Conservation (phyloP, 2,113 vertebrate genomes). For the Pelecanoides urinatrix region DNA sequence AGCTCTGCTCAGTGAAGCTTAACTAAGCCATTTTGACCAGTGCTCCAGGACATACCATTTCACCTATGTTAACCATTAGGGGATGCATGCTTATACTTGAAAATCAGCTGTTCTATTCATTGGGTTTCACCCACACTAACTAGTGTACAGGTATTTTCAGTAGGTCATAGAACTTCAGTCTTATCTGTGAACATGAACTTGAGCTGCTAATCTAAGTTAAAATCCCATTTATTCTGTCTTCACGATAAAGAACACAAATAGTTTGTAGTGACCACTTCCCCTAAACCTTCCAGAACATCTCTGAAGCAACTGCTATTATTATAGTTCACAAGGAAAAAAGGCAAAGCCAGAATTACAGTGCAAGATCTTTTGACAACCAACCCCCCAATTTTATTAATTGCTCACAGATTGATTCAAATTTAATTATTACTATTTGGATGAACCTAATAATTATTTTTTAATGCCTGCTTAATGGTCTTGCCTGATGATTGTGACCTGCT, state of each 20-base stretch:
- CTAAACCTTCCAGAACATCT: not conserved
- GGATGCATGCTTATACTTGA: not conserved
- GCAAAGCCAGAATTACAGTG: not conserved
- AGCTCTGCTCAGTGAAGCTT: not conserved
- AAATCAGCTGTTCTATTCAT: not conserved
- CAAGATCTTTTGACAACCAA: not conserved
- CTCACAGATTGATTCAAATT: not conserved
- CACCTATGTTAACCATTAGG: not conserved
- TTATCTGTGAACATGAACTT: not conserved
- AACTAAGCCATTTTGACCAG: not conserved
- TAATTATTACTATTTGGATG: not conserved
- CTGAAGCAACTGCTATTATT: not conserved
- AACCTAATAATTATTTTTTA: not conserved
- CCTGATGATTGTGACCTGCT: not conserved
- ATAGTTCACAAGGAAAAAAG: not conserved
- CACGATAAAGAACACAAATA: not conserved
- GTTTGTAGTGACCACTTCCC: not conserved
- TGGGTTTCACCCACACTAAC: not conserved
- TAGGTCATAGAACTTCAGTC: not conserved
- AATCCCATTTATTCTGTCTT: not conserved
- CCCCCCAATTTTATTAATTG: not conserved
- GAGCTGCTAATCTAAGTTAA: not conserved
- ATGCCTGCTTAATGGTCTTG: not conserved
- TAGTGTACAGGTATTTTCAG: not conserved
- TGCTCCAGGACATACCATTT: not conserved